Conservation (phyloP, 2,113 vertebrate species). For the Megaceryle torquata region DNA sequence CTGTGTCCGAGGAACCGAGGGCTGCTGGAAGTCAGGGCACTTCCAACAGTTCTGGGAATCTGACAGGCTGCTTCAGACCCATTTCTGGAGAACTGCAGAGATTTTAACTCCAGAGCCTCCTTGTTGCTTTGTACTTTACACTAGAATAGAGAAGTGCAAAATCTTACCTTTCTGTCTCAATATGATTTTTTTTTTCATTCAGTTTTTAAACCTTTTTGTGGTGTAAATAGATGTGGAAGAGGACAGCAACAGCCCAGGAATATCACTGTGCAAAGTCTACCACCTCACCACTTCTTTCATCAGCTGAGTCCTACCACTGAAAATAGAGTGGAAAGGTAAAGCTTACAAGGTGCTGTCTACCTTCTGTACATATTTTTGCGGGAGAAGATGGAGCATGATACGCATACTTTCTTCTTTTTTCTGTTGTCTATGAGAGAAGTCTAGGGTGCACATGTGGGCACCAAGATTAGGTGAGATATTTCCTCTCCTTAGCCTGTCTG, state of each 20-base stretch:
- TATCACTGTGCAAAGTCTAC: neutral
- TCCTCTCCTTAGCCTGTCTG: neutral
- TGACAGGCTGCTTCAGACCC: neutral
- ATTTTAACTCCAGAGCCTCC: neutral
- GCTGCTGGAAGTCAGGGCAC: neutral
- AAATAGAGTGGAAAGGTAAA: neutral
- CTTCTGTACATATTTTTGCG: neutral
- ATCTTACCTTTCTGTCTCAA: neutral
- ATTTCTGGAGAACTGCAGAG: neutral
- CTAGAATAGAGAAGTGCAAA: neutral
- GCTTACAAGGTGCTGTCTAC: neutral
- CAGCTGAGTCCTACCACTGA: neutral
- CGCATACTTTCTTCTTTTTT: neutral
- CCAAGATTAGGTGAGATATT: neutral
- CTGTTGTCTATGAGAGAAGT: neutral
- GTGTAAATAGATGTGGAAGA: neutral
- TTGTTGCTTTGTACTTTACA: neutral
- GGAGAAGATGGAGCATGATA: neutral
- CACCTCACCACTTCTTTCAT: neutral
- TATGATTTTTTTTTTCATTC: no score
- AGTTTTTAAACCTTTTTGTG: neutral
- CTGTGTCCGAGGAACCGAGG: fast-evolving
- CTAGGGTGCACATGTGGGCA: neutral
- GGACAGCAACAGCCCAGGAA: neutral
- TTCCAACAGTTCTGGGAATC: neutral